Evolutionary conservation across 2,888 invertebrate species (phyloP), one percentile per base, ranked within the genome.

Genomic region (Ischnus inquisitorius): DNA sequence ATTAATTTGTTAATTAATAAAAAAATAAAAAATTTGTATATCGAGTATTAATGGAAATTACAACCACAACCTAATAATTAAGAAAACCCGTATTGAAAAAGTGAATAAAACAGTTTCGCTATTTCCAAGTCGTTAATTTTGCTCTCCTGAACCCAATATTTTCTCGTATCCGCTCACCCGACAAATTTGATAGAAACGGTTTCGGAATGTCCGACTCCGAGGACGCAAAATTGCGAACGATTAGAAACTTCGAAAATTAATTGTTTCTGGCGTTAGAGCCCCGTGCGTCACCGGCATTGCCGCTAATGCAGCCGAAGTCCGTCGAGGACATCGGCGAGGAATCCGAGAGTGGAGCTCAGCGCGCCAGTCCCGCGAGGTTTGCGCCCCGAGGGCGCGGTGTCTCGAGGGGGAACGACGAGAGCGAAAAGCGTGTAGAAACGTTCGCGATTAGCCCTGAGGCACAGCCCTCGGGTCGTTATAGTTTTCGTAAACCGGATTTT

Each of bases 401-500:
- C 46, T 0, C 1, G 5, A 4, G 5, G 5, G 14, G 5, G 67
- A 67, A 46, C 43, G 65, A 19, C 10, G 65, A 22, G 67, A 67
- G 12, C 46, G 46, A 46, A 67, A 46, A 25, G 46, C 68, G 19
- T n/a, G n/a, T 39, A 43, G 69, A 82, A 82, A 77, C 60, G 14
- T 67, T 77, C 64, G 74, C 28, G 41, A 51, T 78, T 60, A 46
- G 64, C 54, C 79, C 74, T 43, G 78, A 79, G 82, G 78, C 68
- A 51, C 48, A 14, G 68, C 79, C 75, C 57, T 71, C 79, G 75
- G 64, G 57, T 57, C 60, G 54, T 34, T 51, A 79, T 77, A 81
- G 76, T 77, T 77, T 90, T 87, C 86, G 82, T 87, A 90, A 92
- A 92, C 92, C 91, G 91, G 91, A 91, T 90, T 92, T 89, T 89